Evolutionary conservation across 2,113 vertebrate genomes (phyloP), one percentile per base, ranked within the genome.

Genomic region (Tympanuchus pallidicinctus): DNA sequence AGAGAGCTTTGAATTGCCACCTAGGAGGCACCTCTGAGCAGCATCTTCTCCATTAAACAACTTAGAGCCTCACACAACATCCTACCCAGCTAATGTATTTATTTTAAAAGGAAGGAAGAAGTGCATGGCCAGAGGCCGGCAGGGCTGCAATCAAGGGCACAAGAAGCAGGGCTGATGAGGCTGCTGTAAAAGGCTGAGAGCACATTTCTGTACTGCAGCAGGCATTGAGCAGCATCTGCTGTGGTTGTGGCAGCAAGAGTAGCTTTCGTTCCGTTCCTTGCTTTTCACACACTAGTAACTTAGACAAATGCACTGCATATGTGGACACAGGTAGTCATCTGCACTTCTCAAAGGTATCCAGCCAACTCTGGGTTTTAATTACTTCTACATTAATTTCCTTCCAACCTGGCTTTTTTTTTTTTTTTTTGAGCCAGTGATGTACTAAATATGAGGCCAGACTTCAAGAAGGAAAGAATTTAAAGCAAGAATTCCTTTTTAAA

Each of bases 321-420:
- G 95, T 96, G 78, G 86, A 83, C 95, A 96, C 95, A 96, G 96
- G 95, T 96, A 96, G 92, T 96, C 94, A 94, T 81, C 94, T 96
- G 94, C 86, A 96, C 86, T 93, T 75, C 54, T 70, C 96, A 89
- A 67, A 90, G 92, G 77, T 85, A 86, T 90, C 94, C 84, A 85
- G 92, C 83, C 95, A 93, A 17, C 63, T 86, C 90, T 90, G 86
- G 96, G 45, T 84, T 94, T 96, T 96, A 96, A 96, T 96, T 95
- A 96, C 92, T 79, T 81, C 74, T 42, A 24, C 11, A 83, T 54
- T 84, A 67, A 95, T 94, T 93, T 90, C 77, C 83, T 95, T 84
- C 81, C 92, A 93, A 90, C 81, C 81, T 82, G 86, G 54, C 22
- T 89, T 64, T 80, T 56, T 24, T 89, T 64, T 77, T 15, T 27